Percentiles rank a stretch among this genome's conserved stretches.
Evolutionary conservation across 2,888 invertebrate genomes (phyloP).

Genomic region (Coleophora deauratella): DNA sequence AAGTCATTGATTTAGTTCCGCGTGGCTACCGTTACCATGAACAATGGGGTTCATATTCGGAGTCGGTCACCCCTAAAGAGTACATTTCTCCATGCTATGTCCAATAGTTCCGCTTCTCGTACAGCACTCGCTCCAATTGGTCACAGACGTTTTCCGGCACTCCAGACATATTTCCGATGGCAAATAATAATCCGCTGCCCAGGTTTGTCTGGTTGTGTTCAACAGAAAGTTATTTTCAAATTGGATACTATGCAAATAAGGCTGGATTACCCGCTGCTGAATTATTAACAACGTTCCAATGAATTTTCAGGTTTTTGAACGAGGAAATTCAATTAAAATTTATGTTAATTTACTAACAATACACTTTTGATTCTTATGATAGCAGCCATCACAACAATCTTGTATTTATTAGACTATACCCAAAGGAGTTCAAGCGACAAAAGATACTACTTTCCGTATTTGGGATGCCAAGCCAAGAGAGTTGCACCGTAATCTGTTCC

Average conservation of each 20-base stretch:
- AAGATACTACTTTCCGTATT: slow-evolving; percentile 33
- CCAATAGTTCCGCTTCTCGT: slow-evolving; percentile 12
- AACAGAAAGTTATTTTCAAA: too few relatives aligned
- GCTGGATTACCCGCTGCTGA: too few relatives aligned
- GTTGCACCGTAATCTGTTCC: slow-evolving; percentile 36
- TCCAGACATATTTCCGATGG: slow-evolving; percentile 25
- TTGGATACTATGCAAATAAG: too few relatives aligned
- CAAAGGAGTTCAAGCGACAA: slow-evolving; percentile 29
- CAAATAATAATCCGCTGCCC: slow-evolving; percentile 1
- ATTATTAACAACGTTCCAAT: too few relatives aligned
- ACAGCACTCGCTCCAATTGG: slow-evolving; percentile 18
- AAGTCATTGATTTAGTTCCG: slow-evolving; percentile 28
- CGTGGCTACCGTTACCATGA: slow-evolving; percentile 25
- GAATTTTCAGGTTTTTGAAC: too few relatives aligned
- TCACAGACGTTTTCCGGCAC: slow-evolving; percentile 25
- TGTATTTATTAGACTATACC: slow-evolving; percentile 29
- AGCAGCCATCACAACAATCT: slow-evolving; percentile 20
- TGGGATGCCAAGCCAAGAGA: slow-evolving; percentile 31
- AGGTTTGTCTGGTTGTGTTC: background rate
- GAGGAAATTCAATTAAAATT: too few relatives aligned
- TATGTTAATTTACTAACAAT: too few relatives aligned
- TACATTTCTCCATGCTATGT: slow-evolving; percentile 29
- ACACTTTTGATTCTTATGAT: too few relatives aligned
- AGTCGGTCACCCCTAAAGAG: slow-evolving; percentile 36
- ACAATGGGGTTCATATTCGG: slow-evolving; percentile 30